phyloP scores from a whole-genome alignment of 30 jellyfish, hydroid and myxozoan species.

The Aurelia aurita complex sp. Pacific region DNA sequence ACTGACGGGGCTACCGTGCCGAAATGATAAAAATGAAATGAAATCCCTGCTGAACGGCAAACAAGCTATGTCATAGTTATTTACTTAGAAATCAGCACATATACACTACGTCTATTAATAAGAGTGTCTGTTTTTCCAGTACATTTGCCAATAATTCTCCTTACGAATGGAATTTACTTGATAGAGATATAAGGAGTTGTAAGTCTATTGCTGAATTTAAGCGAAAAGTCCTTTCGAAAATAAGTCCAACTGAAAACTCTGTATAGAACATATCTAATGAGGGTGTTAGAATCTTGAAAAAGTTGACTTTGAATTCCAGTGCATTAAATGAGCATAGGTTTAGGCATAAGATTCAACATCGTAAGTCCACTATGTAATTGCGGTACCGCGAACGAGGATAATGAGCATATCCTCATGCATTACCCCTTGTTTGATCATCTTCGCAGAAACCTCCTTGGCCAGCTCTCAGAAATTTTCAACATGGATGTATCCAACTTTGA shows the following conservation, averaged over 20 bases:
- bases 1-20: too few species aligned
- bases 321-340: slow-evolving; percentile 6
- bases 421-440: slow-evolving; percentile 20
- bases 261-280: not conserved
- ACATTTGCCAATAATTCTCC: slow-evolving; percentile 7
- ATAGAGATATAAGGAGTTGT: slow-evolving; percentile 1
- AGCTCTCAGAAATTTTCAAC: slow-evolving; percentile 26
- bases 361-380: slow-evolving; percentile 40
- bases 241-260: not conserved
- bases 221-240: slow-evolving; percentile 6
- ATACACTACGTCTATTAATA: slow-evolving; percentile 5
- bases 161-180: too few species aligned
- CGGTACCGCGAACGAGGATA: slow-evolving; percentile 43
- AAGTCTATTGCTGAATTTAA: slow-evolving; percentile 7
- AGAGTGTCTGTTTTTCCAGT: slow-evolving; percentile 18
- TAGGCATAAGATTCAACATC: not conserved
- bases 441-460: slow-evolving; percentile 35
- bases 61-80: not conserved
- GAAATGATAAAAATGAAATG: too few species aligned
- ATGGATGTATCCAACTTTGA: slow-evolving; percentile 1
- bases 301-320: not conserved
- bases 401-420: slow-evolving; percentile 47
- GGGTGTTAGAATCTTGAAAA: slow-evolving; percentile 17
- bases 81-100: not conserved
- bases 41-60: too few species aligned